Percentiles rank a stretch among this genome's conserved stretches.
Evolutionary conservation across 2,888 invertebrate species (phyloP).

Genomic region (Acronicta alni): DNA sequence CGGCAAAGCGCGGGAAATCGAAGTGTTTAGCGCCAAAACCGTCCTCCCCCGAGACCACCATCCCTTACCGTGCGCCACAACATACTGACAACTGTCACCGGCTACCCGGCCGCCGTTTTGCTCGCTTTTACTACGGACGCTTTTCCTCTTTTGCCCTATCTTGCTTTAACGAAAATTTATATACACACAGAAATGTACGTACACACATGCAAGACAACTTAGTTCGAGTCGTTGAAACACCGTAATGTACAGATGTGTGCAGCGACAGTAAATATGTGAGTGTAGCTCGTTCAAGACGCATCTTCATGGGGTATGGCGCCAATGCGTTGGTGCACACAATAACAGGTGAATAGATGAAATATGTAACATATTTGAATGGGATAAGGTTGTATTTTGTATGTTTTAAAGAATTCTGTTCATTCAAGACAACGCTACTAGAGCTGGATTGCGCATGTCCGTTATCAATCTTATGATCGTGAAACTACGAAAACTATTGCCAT

Average conservation of each 20-base stretch:
- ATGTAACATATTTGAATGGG: constrained; percentile 60
- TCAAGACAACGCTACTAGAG: constrained; percentile 64
- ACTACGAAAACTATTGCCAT: constrained; percentile 83
- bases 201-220: constrained; percentile 79
- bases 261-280: constrained; percentile 63
- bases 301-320: constrained; percentile 67
- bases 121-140: constrained; percentile 79
- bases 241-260: constrained; percentile 60
- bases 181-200: constrained; percentile 74
- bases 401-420: constrained; percentile 64
- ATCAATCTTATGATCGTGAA: constrained; percentile 75
- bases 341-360: constrained; percentile 57
- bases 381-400: constrained; percentile 68
- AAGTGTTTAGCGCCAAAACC: constrained; percentile 74
- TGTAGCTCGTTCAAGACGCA: constrained; percentile 70
- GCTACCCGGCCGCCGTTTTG: constrained; percentile 76
- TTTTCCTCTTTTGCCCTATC: constrained; percentile 85
- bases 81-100: constrained; percentile 83
- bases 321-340: constrained; percentile 79
- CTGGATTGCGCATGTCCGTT: constrained; percentile 83
- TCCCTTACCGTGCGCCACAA: constrained; percentile 76
- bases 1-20: constrained; percentile 78
- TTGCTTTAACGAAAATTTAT: constrained; percentile 82
- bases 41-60: constrained; percentile 76
- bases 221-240: constrained; percentile 61